Percentiles rank a stretch among this genome's conserved stretches.
These are phyloP conservation scores for Bombus terrestris DNA, from an alignment of 1,140 invertebrate species.

Conservation along the genomic window DNA sequence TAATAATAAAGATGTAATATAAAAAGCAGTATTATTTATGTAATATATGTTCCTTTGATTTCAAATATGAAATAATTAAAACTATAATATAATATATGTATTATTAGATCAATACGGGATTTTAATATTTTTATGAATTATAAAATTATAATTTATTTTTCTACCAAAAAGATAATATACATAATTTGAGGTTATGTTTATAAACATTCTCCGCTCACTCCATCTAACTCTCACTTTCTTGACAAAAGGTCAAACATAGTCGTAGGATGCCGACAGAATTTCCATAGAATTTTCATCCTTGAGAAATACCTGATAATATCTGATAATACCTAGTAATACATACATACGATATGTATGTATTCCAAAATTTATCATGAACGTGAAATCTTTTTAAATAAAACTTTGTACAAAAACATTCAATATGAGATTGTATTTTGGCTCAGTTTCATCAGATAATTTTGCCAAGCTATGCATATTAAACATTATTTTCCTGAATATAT, in stretches of 20 bases:
- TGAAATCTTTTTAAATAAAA: too few species aligned
- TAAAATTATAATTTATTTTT: background rate
- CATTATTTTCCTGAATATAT: background rate
- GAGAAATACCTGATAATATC: too few species aligned
- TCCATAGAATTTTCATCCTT: background rate
- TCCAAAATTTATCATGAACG: too few species aligned
- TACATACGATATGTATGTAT: too few species aligned
- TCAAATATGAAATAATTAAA: background rate
- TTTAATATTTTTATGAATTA: background rate
- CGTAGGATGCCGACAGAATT: background rate
- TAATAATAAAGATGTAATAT: background rate
- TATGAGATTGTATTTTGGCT: background rate
- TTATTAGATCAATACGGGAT: background rate
- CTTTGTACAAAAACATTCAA: too few species aligned
- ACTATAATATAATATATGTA: background rate
- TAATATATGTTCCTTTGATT: background rate
- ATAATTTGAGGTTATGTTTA: constrained; percentile 1
- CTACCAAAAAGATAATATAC: background rate
- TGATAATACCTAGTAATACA: too few species aligned
- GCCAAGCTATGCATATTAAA: background rate
- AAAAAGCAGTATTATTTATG: background rate
- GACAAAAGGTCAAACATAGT: background rate
- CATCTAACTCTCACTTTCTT: background rate
- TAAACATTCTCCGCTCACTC: background rate
- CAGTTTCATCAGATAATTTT: background rate